These are phyloP conservation scores for Melolontha melolontha DNA, from an alignment of 2,888 invertebrate genomes.

Conservation along the genomic window DNA sequence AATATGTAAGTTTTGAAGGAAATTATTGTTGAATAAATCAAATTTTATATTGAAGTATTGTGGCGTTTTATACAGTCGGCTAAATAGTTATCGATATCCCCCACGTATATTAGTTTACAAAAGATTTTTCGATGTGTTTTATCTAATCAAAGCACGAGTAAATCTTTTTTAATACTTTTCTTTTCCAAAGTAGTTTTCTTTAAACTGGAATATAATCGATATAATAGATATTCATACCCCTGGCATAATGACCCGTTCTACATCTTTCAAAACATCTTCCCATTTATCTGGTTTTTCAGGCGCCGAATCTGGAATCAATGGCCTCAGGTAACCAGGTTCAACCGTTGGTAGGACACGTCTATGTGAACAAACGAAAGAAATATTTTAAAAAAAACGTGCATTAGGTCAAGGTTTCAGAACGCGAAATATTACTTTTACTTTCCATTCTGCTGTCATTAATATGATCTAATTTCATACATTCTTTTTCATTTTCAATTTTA, in stretches of 20 bases:
- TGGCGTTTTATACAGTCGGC: too few species aligned
- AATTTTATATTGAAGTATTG: too few species aligned
- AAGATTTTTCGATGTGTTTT: too few species aligned
- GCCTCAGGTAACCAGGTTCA: constrained; percentile 92
- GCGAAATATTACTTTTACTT: constrained; percentile 43
- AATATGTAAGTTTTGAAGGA: too few species aligned
- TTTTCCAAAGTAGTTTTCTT: neutral
- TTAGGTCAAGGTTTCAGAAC: constrained; percentile 52
- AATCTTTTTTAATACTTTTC: neutral
- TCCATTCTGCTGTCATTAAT: constrained; percentile 2
- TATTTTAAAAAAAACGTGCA: constrained; percentile 27
- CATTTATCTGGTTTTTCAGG: constrained; percentile 89
- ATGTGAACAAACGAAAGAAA: constrained; percentile 41
- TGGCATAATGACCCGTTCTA: constrained; percentile 96
- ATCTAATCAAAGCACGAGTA: too few species aligned
- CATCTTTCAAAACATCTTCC: constrained; percentile 91
- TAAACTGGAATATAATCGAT: neutral
- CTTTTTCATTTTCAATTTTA: neutral
- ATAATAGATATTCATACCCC: constrained; percentile 72
- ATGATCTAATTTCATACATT: constrained; percentile 27
- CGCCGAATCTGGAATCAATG: constrained; percentile 86
- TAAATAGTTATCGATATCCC: too few species aligned
- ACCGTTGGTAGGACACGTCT: constrained; percentile 91
- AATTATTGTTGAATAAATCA: too few species aligned
- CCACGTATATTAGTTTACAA: too few species aligned